Evolutionary conservation across 2,888 invertebrate genomes (phyloP).

Genomic region (Brenthis daphne): DNA sequence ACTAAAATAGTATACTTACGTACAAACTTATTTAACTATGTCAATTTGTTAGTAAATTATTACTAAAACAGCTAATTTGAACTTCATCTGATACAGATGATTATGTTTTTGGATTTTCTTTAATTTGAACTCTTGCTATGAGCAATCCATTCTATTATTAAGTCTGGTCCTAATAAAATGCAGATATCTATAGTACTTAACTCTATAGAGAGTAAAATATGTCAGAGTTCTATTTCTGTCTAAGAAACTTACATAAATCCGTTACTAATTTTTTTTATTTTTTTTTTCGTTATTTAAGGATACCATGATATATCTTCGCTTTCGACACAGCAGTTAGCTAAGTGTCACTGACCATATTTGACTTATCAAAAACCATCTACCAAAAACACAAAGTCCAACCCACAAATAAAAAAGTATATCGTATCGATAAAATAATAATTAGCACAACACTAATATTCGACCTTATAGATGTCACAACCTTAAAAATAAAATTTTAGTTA

Average conservation of each 20-base stretch:
- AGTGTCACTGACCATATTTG: slow-evolving; percentile 20
- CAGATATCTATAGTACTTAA: slow-evolving; percentile 16
- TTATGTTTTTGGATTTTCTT: slow-evolving; percentile 55
- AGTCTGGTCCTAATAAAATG: slow-evolving; percentile 38
- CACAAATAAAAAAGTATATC: slow-evolving; percentile 24
- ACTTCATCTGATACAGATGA: slow-evolving; percentile 81
- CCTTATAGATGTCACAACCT: slow-evolving; percentile 42
- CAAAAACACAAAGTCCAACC: slow-evolving; percentile 20
- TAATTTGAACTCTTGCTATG: slow-evolving; percentile 69
- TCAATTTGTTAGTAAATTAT: slow-evolving; percentile 71
- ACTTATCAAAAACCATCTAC: slow-evolving; percentile 22
- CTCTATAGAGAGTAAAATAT: slow-evolving; percentile 19
- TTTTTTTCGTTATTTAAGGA: slow-evolving; percentile 15
- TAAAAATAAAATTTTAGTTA: slow-evolving; percentile 24
- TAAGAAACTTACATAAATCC: slow-evolving; percentile 10
- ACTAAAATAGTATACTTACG: slow-evolving; percentile 79
- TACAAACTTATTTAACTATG: slow-evolving; percentile 63
- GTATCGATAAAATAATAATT: slow-evolving; percentile 36
- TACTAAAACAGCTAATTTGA: slow-evolving; percentile 70
- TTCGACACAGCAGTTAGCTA: slow-evolving; percentile 6
- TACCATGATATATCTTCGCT: background rate
- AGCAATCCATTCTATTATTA: slow-evolving; percentile 59
- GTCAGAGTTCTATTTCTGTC: slow-evolving; percentile 15
- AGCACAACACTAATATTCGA: slow-evolving; percentile 42
- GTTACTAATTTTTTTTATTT: background rate